These are phyloP conservation scores for Heteractis magnifica DNA, from an alignment of 92 coral and sea anemone species.

Conservation along the genomic window DNA sequence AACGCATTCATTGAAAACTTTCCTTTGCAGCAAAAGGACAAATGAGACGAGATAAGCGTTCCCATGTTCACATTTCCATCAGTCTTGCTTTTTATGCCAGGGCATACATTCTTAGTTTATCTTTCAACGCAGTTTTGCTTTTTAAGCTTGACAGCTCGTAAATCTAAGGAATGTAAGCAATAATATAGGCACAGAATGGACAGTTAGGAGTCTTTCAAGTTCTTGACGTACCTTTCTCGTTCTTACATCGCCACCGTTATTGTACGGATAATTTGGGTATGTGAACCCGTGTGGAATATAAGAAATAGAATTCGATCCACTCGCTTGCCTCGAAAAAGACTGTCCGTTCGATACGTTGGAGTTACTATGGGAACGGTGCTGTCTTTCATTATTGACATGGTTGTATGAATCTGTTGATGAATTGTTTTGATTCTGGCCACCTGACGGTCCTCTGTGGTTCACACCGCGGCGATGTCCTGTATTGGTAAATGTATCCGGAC, in stretches of 20 bases:
- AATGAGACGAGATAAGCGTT: no score
- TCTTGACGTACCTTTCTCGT: slow-evolving; percentile 13
- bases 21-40: no score
- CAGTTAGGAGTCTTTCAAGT: no score
- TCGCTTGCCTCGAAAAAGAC: slow-evolving; percentile 38
- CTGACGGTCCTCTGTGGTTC: slow-evolving; percentile 64
- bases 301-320: slow-evolving; percentile 52
- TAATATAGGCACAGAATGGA: no score
- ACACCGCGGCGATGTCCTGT: slow-evolving; percentile 53
- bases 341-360: slow-evolving; percentile 35
- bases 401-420: slow-evolving; percentile 56
- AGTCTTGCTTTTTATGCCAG: no score
- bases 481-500: neutral
- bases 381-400: neutral
- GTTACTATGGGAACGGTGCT: slow-evolving; percentile 37
- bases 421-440: slow-evolving; percentile 57
- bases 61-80: no score
- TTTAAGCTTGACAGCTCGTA: no score
- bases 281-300: slow-evolving; percentile 51
- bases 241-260: neutral
- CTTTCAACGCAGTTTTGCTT: no score
- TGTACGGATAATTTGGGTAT: slow-evolving; percentile 35
- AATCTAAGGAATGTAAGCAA: no score
- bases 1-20: no score
- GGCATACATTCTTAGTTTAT: no score